Evolutionary conservation across 2,888 invertebrate genomes (phyloP), one percentile per base, ranked within the genome.

Genomic region (Philopedon plagiatum): DNA sequence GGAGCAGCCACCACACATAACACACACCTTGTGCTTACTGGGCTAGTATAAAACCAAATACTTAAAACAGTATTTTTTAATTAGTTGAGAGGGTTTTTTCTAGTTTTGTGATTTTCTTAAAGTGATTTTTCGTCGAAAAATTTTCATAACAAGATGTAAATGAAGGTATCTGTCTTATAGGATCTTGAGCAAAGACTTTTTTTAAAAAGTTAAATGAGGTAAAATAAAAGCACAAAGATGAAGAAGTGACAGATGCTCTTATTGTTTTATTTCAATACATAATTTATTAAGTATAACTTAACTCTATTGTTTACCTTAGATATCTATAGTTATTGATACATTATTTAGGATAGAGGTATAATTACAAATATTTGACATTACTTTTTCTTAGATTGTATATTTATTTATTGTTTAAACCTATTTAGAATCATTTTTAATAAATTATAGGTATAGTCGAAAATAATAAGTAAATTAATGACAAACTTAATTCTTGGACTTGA

Each of bases 351-450:
- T 66, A 60, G 37, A 75, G 76, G 76, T 80, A 79, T 81, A 80
- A 80, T 81, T 82, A 82, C 81, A 82, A 83, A 83, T 80, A 78
- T 51, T 51, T 51, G 51, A 51, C 51, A 51, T 51, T 51, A 29
- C 2, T 51, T 51, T 51, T 51, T 11, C 29, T 51, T 51, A 51
- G 13, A 29, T 51, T 29, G 21, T 46, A 46, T 5, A 1, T 46
- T 21, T 46, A 13, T 39, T 13, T 39, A 13, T 13, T 39, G 3
- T 4, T 18, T 44, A 19, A 44, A 19, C 19, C 19, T 44, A 44
- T 18, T 19, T 44, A 19, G 19, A 44, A 19, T 2, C 8, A 5
- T 11, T 8, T 11, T 37, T 21, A 44, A 11, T 44, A 44, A 44
- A 44, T 19, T 7, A 37, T 37, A 37, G 9, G 9, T 37, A 37